Evolutionary conservation across 1,140 invertebrate species (phyloP), one percentile per base, ranked within the genome.

Genomic region (Pseudomyrmex sp.): DNA sequence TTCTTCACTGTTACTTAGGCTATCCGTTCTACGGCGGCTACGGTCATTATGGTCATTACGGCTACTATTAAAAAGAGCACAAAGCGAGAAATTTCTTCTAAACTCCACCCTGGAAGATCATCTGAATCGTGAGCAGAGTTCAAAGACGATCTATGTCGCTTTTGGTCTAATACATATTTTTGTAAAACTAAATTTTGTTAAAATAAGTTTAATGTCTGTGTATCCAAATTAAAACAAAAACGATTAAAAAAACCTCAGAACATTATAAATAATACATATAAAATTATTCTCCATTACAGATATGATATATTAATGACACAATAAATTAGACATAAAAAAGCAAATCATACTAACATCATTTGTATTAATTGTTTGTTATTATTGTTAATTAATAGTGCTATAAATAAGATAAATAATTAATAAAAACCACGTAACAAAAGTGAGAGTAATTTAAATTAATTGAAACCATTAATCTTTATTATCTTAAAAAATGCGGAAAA

Each of bases 21-120:
- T 92, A 90, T 58, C 87, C 86, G 0, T 85, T 74, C 23, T 88
- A 91, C 18, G 92, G 92, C 48, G 89, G 69, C 56, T 91, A 91
- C 10, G 83, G 86, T 46, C 86, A 90, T 18, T 90, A 86, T 8
- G 90, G 90, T 20, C 84, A 90, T 66, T 92, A 89, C 65, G 63
- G 84, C 63, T 72, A 80, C 35, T 52, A 58, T 72, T 79, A 79
- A 82, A 58, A 0, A 58, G 52, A 48, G 63, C 56, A n/a, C 62
- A 56, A 56, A 62, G 18, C 54, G 7, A 68, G 10, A 58, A 18
- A 35, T 63, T 72, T 56, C 58, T 82, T 56, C 61, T 75, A 35
- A 23, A 58, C 73, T 70, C 56, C 35, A 35, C 0, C 35, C 54
- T 58, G 44, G 20, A 83, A 59, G 23, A 62, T 8, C 15, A 50